Conservation (phyloP, 1,140 invertebrate genomes). For the Drosophila bocqueti region DNA sequence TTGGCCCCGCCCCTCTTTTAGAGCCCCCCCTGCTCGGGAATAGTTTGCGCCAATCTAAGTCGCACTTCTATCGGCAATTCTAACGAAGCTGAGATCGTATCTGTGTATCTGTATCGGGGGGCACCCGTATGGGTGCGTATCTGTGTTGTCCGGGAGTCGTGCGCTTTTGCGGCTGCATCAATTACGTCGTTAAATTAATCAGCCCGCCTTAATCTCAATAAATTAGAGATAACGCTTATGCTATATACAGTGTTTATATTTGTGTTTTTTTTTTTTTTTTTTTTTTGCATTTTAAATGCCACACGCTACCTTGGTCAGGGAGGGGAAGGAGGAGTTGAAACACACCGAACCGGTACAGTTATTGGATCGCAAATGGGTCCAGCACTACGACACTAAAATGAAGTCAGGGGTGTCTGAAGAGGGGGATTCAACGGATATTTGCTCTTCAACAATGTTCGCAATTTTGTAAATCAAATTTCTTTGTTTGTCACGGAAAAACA, state of each 20-base stretch:
- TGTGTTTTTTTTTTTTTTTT: conserved; percentile 1
- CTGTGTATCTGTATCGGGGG: conserved; percentile 15
- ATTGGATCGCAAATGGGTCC: conserved; percentile 42
- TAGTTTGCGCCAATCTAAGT: conserved; percentile 59
- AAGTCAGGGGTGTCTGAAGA: neutral
- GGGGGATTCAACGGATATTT: neutral
- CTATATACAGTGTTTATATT: conserved; percentile 17
- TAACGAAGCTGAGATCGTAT: conserved; percentile 26
- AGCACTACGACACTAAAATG: conserved; percentile 26
- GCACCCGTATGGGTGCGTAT: conserved; percentile 31
- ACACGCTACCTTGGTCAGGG: conserved; percentile 31
- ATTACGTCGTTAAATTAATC: conserved; percentile 76
- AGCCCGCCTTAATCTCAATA: conserved; percentile 64
- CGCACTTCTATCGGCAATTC: conserved; percentile 69
- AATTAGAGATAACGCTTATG: conserved; percentile 61
- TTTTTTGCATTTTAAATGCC: conserved; percentile 56
- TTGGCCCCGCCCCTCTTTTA: conserved; percentile 34
- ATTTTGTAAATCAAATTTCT: neutral
- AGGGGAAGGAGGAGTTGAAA: neutral
- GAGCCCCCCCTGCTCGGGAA: neutral
- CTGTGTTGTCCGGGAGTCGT: conserved; percentile 46
- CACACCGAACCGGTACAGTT: conserved; percentile 45
- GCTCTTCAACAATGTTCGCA: too few relatives aligned
- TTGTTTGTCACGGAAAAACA: neutral
- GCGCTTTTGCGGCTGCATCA: conserved; percentile 63